Base-by-base conservation (phyloP, 2,797 vertebrate species). In the Phataginus tetradactyla region DNA sequence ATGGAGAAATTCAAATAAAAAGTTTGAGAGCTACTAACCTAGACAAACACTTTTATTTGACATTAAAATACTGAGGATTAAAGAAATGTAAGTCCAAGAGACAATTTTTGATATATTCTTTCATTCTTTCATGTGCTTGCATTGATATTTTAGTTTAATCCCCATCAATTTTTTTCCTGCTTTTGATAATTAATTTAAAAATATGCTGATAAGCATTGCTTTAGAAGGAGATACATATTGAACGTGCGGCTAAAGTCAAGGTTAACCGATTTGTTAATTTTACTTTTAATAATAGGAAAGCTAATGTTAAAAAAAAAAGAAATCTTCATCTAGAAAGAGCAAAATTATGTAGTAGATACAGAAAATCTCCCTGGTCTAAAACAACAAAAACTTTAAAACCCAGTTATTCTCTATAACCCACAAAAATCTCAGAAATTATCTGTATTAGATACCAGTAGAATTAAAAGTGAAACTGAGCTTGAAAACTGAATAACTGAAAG, bases 11-110 rank as follows among this genome's bases (percentile, higher is more conserved):
- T 86, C 6, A 89, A 84, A 74, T 74, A 64, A 49, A 95, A 86
- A 39, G 49, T 23, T 49, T n/a, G 37, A 42, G 27, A 66, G 11
- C 39, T 5, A 32, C 64, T 63, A 89, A 89, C 17, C 34, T 72
- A 66, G 39, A 63, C 64, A 79, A 96, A 89, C 23, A 55, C 23
- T 39, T 87, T 63, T 53, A 92, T 21, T 92, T 63, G 45, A 81
- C 49, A 75, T 69, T 92, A 57, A 95, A 90, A 86, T 79, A 34
- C 6, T 17, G 5, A 94, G 21, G 17, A 88, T 77, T 92, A 96
- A 89, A 75, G 21, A 69, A 94, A 94, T 77, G 77, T 11, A 85
- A 42, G 34, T 86, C 39, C 39, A 74, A 49, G 81, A 90, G 80
- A 72, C 14, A 80, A 17, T 69, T 90, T 85, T 64, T 74, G 29